Base-by-base conservation (phyloP, 2,888 invertebrate genomes). In the Mantis religiosa region DNA sequence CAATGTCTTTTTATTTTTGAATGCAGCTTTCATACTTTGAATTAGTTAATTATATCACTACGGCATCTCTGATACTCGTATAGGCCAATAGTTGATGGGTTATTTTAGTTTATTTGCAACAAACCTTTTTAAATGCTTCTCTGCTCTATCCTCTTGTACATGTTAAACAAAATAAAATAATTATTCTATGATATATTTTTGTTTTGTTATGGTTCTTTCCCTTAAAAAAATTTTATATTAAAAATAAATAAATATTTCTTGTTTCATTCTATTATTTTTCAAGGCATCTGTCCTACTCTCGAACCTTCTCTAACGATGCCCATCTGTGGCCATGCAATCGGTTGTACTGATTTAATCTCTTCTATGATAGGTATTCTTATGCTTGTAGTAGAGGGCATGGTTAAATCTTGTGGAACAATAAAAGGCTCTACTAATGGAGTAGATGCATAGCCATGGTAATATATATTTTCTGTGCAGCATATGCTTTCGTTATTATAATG, bases 381-480 rank as follows among this genome's bases (percentile, higher is more conserved):
- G 34, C 34, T 30, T 81, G 84, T 30, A 4, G n/a, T 14, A 47
- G 41, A 14, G 4, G 87, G 47, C 28, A 83, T 82, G 6, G 83
- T n/a, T 20, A 28, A 87, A 30, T 54, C 54, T 82, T 82, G 87
- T 20, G 30, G 47, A 34, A 81, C 34, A 87, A 83, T 87, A 28
- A 87, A 87, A 3, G 87, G 87, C 81, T 87, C 87, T 41, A 87
- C 82, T 28, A 89, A n/a, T 15, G 87, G n/a, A 25, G 89, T 54
- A n/a, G 87, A 54, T 15, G 71, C n/a, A 83, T 89, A 84, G 71
- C 28, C 54, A 12, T 41, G 41, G 41, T 47, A 87, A 28, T 86
- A 86, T 7, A 81, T 27, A 30, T 92, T 92, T 88, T 92, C 92
- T 54, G 93, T 93, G 71, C 93, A 93, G 90, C 93, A 93, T 84